Percentiles rank a stretch among this genome's conserved stretches.
Conservation (phyloP, 2,888 invertebrate species). For the Melanargia galathea region DNA sequence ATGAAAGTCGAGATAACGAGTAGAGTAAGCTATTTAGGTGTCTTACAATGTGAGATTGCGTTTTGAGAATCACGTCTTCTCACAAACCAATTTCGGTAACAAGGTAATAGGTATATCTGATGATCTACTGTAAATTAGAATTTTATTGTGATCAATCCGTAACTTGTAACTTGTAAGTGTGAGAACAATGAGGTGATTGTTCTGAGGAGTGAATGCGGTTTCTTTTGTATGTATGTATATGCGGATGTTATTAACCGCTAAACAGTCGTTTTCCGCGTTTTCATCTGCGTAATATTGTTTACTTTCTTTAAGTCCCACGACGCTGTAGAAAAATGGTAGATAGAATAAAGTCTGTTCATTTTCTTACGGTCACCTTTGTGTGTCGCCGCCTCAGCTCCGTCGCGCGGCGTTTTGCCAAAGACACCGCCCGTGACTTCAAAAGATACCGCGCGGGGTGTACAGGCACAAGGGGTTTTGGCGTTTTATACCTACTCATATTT, state of each 20-base stretch:
- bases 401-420: too few relatives aligned
- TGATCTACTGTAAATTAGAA: slow-evolving; percentile 24
- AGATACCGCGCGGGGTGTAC: too few relatives aligned
- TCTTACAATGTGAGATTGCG: slow-evolving; percentile 27
- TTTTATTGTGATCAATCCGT: slow-evolving; percentile 54
- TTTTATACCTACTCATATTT: too few relatives aligned
- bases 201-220: slow-evolving; percentile 56
- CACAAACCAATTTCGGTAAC: slow-evolving; percentile 29
- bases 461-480: too few relatives aligned
- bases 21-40: slow-evolving; percentile 27
- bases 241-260: slow-evolving; percentile 18
- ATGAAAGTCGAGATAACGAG: slow-evolving; percentile 55
- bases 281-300: not conserved
- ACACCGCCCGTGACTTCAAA: too few relatives aligned
- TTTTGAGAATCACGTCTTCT: slow-evolving; percentile 34
- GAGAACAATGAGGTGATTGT: slow-evolving; percentile 69
- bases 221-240: slow-evolving; percentile 22
- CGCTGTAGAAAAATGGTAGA: slow-evolving; percentile 1
- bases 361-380: too few relatives aligned
- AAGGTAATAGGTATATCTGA: slow-evolving; percentile 23
- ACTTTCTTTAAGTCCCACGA: slow-evolving; percentile 16
- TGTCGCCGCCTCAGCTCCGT: too few relatives aligned
- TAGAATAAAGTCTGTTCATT: too few relatives aligned
- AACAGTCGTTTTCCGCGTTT: slow-evolving; percentile 15
- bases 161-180: slow-evolving; percentile 57